These are phyloP conservation scores for Pelodiscus sinensis DNA, from an alignment of 2,113 vertebrate species.

Conservation along the genomic window DNA sequence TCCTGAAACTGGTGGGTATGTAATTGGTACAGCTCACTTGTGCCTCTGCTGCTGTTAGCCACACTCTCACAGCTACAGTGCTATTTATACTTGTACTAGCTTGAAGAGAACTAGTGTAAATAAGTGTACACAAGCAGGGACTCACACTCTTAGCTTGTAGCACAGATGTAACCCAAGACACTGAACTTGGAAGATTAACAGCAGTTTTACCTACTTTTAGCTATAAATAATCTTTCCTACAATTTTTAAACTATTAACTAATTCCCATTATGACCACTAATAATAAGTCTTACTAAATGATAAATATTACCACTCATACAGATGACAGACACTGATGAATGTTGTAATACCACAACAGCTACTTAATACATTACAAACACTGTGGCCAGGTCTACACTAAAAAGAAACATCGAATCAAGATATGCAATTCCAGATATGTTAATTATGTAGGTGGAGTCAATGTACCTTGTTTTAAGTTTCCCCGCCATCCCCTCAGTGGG, in stretches of 20 bases:
- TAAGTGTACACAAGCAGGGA: neutral
- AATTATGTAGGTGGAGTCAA: too few relatives aligned
- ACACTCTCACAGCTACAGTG: neutral
- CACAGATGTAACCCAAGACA: neutral
- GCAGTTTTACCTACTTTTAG: neutral
- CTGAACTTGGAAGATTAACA: neutral
- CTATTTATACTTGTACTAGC: neutral
- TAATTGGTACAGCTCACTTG: too few relatives aligned
- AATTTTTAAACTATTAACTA: neutral
- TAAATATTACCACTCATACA: neutral
- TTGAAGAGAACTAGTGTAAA: neutral
- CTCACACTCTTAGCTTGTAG: neutral
- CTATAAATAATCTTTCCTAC: neutral
- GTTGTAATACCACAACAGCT: neutral
- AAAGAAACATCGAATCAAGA: too few relatives aligned
- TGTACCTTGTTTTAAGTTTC: too few relatives aligned
- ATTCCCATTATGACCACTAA: neutral
- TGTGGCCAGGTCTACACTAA: neutral
- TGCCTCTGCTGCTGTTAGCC: neutral
- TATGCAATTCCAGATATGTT: too few relatives aligned
- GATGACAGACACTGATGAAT: neutral
- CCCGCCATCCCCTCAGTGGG: too few relatives aligned
- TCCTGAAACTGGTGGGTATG: neutral
- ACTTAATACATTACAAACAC: neutral
- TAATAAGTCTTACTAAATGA: neutral